A percentile compares a stretch with the other conserved stretches of the same genome.
Evolutionary conservation across 2,888 invertebrate species (phyloP).

Genomic region (Drosophila villosipedis): DNA sequence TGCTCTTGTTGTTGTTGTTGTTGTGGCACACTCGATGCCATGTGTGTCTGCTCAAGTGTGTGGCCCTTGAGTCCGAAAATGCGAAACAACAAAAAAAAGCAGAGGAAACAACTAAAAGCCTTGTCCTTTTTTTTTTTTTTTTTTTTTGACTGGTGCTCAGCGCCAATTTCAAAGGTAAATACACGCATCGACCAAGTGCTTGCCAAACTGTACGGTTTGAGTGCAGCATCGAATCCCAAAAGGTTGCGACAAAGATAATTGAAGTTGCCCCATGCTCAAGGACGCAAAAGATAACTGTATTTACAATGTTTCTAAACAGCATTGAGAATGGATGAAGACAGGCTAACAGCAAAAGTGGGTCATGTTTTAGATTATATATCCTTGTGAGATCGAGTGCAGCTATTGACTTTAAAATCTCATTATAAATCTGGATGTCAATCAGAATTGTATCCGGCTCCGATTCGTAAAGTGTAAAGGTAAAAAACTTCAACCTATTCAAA

Average conservation of each 20-base stretch:
- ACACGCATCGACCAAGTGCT: constrained; percentile 58
- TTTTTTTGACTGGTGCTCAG: constrained; percentile 25
- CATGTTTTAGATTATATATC: background rate
- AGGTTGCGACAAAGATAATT: constrained; percentile 45
- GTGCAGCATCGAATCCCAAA: constrained; percentile 30
- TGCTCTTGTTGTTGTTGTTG: constrained; percentile 26
- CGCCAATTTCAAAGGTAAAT: constrained; percentile 78
- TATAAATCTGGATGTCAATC: background rate
- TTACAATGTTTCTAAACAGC: constrained; percentile 1
- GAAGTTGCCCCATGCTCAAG: constrained; percentile 34
- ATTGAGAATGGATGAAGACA: background rate
- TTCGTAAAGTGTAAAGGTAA: background rate
- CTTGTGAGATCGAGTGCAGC: background rate
- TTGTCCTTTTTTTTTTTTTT: constrained; percentile 51
- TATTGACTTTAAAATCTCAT: background rate
- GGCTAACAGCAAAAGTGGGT: background rate
- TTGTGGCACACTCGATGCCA: constrained; percentile 53
- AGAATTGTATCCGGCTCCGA: background rate
- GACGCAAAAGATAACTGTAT: constrained; percentile 12
- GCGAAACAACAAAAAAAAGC: constrained; percentile 8
- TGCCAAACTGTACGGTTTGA: constrained; percentile 69
- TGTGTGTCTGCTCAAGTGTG: constrained; percentile 68
- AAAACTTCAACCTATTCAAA: background rate
- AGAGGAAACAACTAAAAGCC: constrained; percentile 55
- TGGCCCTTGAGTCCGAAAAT: constrained; percentile 65